phyloP scores from a whole-genome alignment of 2,797 vertebrate species.

The Helostoma temminkii region DNA sequence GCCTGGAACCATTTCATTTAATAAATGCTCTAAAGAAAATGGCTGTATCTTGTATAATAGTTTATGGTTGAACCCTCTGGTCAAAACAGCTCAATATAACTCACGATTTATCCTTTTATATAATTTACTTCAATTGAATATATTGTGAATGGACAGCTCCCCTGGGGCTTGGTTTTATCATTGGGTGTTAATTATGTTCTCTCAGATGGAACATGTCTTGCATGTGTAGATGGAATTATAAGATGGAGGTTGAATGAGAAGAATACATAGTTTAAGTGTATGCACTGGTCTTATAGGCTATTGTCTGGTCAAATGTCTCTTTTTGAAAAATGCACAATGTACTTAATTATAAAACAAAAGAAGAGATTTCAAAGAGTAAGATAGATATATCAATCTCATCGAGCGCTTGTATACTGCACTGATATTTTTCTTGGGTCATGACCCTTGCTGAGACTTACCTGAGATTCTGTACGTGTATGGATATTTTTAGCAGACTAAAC shows the following conservation, averaged over 20 bases:
- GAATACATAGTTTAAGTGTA: slow-evolving; percentile 20
- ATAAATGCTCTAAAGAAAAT: slow-evolving; percentile 68
- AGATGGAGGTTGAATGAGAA: slow-evolving; percentile 42
- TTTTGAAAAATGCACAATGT: slow-evolving; percentile 21
- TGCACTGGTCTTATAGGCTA: neutral
- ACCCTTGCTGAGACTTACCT: slow-evolving; percentile 3
- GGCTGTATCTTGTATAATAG: slow-evolving; percentile 60
- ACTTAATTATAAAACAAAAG: slow-evolving; percentile 17
- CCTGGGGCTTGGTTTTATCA: slow-evolving; percentile 69
- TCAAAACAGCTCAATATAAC: slow-evolving; percentile 59
- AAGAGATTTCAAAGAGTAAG: neutral
- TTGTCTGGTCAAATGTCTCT: slow-evolving; percentile 19
- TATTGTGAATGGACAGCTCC: slow-evolving; percentile 80
- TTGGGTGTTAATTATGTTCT: slow-evolving; percentile 76
- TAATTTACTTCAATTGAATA: slow-evolving; percentile 84
- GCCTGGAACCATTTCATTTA: slow-evolving; percentile 68
- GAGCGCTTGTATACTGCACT: neutral
- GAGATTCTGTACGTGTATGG: neutral
- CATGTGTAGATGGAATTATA: slow-evolving; percentile 45
- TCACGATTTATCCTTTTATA: slow-evolving; percentile 79
- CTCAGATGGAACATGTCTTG: slow-evolving; percentile 63
- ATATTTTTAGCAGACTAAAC: slow-evolving; percentile 46
- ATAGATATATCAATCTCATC: neutral
- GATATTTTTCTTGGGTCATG: slow-evolving; percentile 22
- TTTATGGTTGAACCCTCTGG: slow-evolving; percentile 70